These are phyloP conservation scores for Danio tinwini DNA, from an alignment of 2,797 vertebrate genomes.

Conservation along the genomic window DNA sequence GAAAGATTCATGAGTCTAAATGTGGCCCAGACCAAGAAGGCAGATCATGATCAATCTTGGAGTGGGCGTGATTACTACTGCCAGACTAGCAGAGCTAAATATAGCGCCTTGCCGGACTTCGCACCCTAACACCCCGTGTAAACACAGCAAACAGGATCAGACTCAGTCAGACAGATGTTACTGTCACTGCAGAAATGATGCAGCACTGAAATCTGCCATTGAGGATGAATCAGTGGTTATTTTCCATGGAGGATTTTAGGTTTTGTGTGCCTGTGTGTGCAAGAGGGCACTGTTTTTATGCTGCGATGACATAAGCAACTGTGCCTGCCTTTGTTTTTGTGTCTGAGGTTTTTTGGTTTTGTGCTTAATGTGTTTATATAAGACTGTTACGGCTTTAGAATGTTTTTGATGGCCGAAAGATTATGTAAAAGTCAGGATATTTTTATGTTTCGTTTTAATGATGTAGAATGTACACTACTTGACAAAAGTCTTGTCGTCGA, in stretches of 20 bases:
- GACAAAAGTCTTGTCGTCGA: no score
- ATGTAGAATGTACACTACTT: no score
- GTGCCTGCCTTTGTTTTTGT: neutral
- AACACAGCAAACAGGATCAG: slow-evolving; percentile 27
- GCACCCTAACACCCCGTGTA: slow-evolving; percentile 35
- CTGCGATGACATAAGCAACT: neutral
- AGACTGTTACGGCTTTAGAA: neutral
- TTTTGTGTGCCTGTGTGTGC: neutral
- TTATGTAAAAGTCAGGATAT: no score
- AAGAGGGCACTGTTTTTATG: neutral
- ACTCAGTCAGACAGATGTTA: slow-evolving; percentile 33
- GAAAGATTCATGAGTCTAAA: slow-evolving; percentile 47
- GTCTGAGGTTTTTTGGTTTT: neutral
- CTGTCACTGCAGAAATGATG: slow-evolving; percentile 54
- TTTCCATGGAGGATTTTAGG: slow-evolving; percentile 15
- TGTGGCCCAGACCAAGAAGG: slow-evolving; percentile 31
- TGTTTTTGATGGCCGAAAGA: no score
- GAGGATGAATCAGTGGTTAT: slow-evolving; percentile 38
- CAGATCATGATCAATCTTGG: slow-evolving; percentile 30
- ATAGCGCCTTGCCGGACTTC: slow-evolving; percentile 53
- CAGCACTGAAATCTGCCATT: slow-evolving; percentile 21
- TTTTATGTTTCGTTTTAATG: no score
- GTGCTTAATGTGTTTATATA: neutral
- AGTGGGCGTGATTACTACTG: slow-evolving; percentile 45
- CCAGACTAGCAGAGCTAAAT: slow-evolving; percentile 53